Evolutionary conservation across 2,888 invertebrate genomes (phyloP).

Genomic region (Torymus texanus): DNA sequence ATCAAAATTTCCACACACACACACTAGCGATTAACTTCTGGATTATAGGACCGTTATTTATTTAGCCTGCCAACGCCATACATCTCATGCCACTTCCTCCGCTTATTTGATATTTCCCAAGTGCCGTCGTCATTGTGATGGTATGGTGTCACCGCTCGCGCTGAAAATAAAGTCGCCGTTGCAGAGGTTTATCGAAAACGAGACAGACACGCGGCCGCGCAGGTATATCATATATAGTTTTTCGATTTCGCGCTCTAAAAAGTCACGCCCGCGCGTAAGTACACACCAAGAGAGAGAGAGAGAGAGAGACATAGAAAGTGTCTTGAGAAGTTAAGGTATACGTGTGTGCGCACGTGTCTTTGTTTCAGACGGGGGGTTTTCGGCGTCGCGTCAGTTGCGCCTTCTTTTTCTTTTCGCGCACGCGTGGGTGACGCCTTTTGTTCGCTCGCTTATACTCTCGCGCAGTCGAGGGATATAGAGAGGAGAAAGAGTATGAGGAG

Average conservation of each 20-base stretch:
- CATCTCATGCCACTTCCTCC: too few species aligned
- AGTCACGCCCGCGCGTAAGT: background rate
- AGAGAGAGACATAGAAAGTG: too few species aligned
- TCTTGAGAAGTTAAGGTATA: background rate
- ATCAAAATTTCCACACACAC: too few species aligned
- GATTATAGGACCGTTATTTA: too few species aligned
- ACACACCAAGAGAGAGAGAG: too few species aligned
- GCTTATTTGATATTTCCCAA: too few species aligned
- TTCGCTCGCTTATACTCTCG: too few species aligned
- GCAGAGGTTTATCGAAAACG: background rate
- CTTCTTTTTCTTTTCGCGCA: background rate
- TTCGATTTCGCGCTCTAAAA: constrained; percentile 46
- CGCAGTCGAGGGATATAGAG: background rate
- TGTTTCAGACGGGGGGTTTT: background rate
- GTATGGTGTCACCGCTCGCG: background rate
- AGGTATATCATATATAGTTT: background rate
- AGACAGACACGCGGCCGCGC: background rate
- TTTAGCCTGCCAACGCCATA: too few species aligned
- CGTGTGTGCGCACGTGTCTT: background rate
- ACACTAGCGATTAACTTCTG: too few species aligned
- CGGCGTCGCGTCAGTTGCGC: background rate
- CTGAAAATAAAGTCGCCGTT: constrained; percentile 19
- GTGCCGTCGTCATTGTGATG: too few species aligned
- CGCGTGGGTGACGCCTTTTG: background rate
- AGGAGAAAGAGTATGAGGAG: background rate